Base-by-base conservation (phyloP, 2,888 invertebrate genomes). In the Clunio marinus region DNA sequence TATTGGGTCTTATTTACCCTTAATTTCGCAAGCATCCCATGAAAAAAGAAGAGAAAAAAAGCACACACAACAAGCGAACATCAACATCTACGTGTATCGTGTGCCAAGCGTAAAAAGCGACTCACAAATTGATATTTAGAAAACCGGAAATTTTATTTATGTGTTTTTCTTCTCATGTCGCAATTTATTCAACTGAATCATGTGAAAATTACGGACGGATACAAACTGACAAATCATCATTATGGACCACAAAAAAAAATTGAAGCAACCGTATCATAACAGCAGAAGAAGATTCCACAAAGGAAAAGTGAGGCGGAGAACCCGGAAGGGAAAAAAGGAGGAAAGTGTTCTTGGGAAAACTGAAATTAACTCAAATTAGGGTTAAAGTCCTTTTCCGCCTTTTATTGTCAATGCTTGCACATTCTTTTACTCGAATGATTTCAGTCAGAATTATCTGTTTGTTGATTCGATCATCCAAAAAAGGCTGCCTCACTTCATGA, bases 161-260 rank as follows among this genome's bases (percentile, higher is more conserved):
- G 41, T 15, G 37, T 37, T 37, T 51, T 51, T 46, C 22, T 51
- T 32, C 41, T 60, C 24, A 22, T 22, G 7, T 22, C 37, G 10
- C 35, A 15, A 2, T 35, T 37, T 22, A 27, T 58, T 58, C 15
- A 58, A 24, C 7, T 13, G 57, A 66, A 66, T 66, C 66, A 66
- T 66, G 66, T 66, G 66, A 35, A 46, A 65, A 66, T 55, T 66
- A 46, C 45, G 66, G 45, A 46, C 63, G 37, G 51, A 51, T 51
- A 51, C 51, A 7, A 22, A 57, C 57, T 57, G 46, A 66, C 28
- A 55, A 66, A 66, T 66, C 55, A 45, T 66, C 66, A 55, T 66
- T 66, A 65, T 15, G 22, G 28, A 24, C 25, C 32, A 15, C 25
- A 58, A 24, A 63, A 25, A 65, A 25, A 27, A 65, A 46, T 22